These are phyloP conservation scores for Hydropsyche tenuis DNA, from an alignment of 1,140 invertebrate genomes.

Conservation along the genomic window DNA sequence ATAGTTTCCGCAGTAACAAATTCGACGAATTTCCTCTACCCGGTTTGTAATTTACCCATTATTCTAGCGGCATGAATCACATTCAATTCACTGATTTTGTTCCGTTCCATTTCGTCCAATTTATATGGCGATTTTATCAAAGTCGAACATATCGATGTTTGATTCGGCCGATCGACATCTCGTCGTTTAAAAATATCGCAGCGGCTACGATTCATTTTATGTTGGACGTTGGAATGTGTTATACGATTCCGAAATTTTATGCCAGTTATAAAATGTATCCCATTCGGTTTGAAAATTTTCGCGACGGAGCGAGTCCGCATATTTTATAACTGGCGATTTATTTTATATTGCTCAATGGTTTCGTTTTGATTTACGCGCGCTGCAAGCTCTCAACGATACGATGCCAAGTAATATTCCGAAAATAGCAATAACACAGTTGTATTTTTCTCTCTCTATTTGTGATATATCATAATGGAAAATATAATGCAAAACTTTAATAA, in stretches of 20 bases:
- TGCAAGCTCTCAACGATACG: not conserved
- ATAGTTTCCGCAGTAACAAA: slow-evolving; percentile 9
- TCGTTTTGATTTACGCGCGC: slow-evolving; percentile 5
- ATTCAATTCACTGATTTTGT: slow-evolving; percentile 3
- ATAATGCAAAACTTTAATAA: too few species aligned
- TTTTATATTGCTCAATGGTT: not conserved
- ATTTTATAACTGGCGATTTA: not conserved
- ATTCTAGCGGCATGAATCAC: slow-evolving; percentile 27
- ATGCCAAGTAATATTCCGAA: slow-evolving; percentile 18
- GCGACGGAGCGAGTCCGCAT: too few species aligned
- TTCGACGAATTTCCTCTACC: slow-evolving; percentile 13
- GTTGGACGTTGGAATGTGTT: too few species aligned
- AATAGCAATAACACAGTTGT: not conserved
- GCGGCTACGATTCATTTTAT: too few species aligned
- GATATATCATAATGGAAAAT: too few species aligned
- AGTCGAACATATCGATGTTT: too few species aligned
- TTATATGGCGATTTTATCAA: not conserved
- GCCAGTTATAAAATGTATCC: too few species aligned
- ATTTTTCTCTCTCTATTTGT: not conserved
- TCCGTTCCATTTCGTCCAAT: not conserved
- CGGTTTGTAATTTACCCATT: slow-evolving; percentile 6
- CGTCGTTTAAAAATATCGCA: too few species aligned
- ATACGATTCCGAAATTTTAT: too few species aligned
- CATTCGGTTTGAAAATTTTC: too few species aligned
- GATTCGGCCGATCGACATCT: too few species aligned